These are phyloP conservation scores for Geophilus truncorum DNA, from an alignment of 2,888 invertebrate genomes.

Conservation along the genomic window DNA sequence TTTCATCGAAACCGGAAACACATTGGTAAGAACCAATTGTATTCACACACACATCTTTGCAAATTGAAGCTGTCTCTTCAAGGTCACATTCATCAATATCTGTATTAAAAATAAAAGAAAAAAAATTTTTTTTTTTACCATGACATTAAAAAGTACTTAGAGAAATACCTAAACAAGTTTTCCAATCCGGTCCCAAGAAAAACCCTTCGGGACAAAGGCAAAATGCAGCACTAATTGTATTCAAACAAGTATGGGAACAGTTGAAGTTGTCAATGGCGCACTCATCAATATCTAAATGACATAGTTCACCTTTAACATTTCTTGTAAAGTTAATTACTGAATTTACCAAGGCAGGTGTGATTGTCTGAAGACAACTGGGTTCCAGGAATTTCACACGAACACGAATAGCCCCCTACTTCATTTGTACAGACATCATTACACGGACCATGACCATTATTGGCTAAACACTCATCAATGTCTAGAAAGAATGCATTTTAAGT, in stretches of 20 bases:
- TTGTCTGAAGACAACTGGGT: conserved; percentile 56
- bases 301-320: not conserved
- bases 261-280: conserved; percentile 39
- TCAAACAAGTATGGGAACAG: conserved; percentile 31
- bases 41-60: not conserved
- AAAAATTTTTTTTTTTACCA: not conserved
- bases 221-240: conserved; percentile 29
- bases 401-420: conserved; percentile 56
- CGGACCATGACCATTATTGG: conserved; percentile 60
- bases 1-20: not conserved
- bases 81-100: conserved; percentile 43
- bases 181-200: conserved; percentile 23
- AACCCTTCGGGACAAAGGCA: conserved; percentile 33
- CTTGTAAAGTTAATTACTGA: not conserved
- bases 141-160: not conserved
- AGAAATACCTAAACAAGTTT: conserved; percentile 28
- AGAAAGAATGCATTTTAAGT: conserved; percentile 31
- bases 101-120: not conserved
- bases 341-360: conserved; percentile 54
- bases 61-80: not conserved
- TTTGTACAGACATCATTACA: conserved; percentile 58
- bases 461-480: conserved; percentile 60
- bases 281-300: conserved; percentile 45
- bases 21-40: conserved; percentile 28
- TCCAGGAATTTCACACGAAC: conserved; percentile 57